Base-by-base conservation (phyloP, 2,888 invertebrate genomes). In the Myathropa florea region DNA sequence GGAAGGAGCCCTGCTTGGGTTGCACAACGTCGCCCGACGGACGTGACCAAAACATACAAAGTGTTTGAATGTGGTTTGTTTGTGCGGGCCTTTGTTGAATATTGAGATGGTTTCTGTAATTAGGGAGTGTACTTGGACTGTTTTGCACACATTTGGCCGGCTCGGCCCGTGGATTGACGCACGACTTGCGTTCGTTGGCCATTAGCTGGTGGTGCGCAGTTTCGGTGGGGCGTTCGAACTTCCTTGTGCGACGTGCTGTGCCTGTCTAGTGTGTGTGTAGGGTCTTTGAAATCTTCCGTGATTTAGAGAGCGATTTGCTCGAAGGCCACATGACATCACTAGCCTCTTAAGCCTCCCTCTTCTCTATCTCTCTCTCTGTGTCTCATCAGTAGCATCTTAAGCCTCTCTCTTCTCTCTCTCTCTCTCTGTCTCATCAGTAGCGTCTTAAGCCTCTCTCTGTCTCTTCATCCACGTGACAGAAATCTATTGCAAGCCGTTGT, bases 31-130 rank as follows among this genome's bases (percentile, higher is more conserved):
- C 77, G 61, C 73, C 59, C 60, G 64, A 60, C 59, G 81, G 65
- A 85, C 85, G 82, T 85, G 85, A 85, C 72, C 82, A 78, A 82
- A 81, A 77, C 77, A 77, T 57, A 72, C 61, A 81, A 81, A 81
- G 46, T 67, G 76, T 76, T 73, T 76, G 67, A 39, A 14, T 76
- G 65, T 67, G 67, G 36, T 76, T 79, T 65, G 39, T 68, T 71
- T 75, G 61, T 26, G 39, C 67, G 67, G 65, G 75, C 65, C 60
- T 70, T 71, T 55, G 60, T 61, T 81, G 64, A 71, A 64, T 71
- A 64, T 72, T 85, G 61, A 85, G 67, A 65, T 59, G 63, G 61
- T 76, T 76, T 64, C 67, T 53, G 67, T 83, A 79, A 73, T 73
- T 65, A 60, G 36, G 75, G 70, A 83, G 75, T 75, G 73, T 60